Evolutionary conservation across 2,888 invertebrate genomes (phyloP).

Genomic region (Thysanoteuthis rhombus): DNA sequence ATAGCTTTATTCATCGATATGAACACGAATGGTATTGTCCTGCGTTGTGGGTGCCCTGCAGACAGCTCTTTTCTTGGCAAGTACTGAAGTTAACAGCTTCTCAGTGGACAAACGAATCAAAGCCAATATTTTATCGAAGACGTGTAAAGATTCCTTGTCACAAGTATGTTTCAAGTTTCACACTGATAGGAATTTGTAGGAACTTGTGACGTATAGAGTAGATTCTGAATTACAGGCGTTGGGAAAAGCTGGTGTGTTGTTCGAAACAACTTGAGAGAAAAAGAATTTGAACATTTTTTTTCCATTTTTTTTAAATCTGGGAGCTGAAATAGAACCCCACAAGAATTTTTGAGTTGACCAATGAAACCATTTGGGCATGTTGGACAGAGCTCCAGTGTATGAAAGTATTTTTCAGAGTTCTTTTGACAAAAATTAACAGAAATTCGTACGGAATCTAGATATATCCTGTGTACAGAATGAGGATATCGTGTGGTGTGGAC

Average conservation of each 20-base stretch:
- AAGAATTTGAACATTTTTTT: too few relatives aligned
- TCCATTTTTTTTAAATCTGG: too few relatives aligned
- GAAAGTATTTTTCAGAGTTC: too few relatives aligned
- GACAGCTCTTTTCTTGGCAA: neutral
- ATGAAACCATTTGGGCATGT: too few relatives aligned
- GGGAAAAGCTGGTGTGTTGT: neutral
- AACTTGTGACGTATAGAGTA: neutral
- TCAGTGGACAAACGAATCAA: neutral
- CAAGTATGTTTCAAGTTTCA: neutral
- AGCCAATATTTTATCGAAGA: neutral
- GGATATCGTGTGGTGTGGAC: too few relatives aligned
- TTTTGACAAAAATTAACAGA: too few relatives aligned
- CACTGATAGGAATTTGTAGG: neutral
- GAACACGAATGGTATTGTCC: neutral
- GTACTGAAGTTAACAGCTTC: neutral
- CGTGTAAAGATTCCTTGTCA: neutral
- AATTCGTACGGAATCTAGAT: too few relatives aligned
- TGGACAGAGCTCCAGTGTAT: too few relatives aligned
- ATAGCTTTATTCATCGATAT: neutral
- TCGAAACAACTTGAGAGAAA: neutral
- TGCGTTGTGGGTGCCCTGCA: neutral
- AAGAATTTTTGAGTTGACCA: too few relatives aligned
- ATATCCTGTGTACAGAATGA: too few relatives aligned
- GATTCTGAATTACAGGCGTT: neutral
- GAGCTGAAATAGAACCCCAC: too few relatives aligned